Evolutionary conservation across 2,797 vertebrate genomes (phyloP).

Genomic region (Linurgus olivaceus): DNA sequence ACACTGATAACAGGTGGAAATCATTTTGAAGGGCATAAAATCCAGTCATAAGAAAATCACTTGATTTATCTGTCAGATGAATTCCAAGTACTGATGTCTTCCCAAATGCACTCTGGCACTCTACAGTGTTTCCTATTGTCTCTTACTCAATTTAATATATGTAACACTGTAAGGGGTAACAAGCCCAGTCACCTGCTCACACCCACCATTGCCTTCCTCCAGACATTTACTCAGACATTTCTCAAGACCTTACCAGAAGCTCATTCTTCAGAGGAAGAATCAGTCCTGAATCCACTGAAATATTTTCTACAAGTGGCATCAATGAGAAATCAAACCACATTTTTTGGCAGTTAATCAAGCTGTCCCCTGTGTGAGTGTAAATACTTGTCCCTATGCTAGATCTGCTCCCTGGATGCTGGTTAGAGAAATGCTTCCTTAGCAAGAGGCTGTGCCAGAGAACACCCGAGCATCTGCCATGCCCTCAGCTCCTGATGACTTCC

Average conservation of each 20-base stretch:
- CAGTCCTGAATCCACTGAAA: background rate
- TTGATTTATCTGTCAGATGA: background rate
- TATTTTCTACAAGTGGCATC: background rate
- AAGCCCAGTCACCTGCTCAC: background rate
- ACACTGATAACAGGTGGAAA: background rate
- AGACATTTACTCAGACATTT: background rate
- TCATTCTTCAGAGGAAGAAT: background rate
- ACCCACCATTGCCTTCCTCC: background rate
- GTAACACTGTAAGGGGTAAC: background rate
- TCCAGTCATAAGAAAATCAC: background rate
- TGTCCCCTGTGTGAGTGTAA: background rate
- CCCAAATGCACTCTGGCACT: background rate
- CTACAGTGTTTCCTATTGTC: background rate
- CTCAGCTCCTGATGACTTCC: background rate
- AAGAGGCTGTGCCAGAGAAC: background rate
- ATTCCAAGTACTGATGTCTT: background rate
- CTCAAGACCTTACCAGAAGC: background rate
- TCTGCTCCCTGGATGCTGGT: background rate
- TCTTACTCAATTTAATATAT: background rate
- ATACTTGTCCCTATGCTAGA: background rate
- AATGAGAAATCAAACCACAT: background rate
- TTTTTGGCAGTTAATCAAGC: background rate
- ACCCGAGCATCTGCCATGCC: background rate
- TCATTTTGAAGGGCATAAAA: background rate
- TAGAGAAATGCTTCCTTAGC: background rate